phyloP scores from a whole-genome alignment of 2,888 invertebrate genomes.

The Cephus runcator region DNA sequence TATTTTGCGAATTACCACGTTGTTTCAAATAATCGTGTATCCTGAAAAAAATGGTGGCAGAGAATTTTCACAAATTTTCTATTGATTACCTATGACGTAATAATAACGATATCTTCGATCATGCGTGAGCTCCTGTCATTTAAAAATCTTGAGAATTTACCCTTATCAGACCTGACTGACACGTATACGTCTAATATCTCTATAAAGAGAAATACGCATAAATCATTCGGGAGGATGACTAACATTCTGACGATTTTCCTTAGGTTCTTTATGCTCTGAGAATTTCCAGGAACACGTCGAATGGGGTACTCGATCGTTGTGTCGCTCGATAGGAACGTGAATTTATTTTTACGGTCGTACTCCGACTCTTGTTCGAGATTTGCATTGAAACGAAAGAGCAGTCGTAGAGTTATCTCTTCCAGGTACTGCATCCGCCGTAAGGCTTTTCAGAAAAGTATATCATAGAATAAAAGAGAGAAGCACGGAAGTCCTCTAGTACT shows the following conservation, averaged over 20 bases:
- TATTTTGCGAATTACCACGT: neutral
- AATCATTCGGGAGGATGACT: conserved; percentile 18
- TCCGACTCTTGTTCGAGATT: neutral
- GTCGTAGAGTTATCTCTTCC: neutral
- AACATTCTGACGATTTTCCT: conserved; percentile 27
- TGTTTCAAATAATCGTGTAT: neutral
- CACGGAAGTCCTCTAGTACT: neutral
- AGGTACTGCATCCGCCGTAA: neutral
- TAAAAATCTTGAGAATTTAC: neutral
- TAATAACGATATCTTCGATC: neutral
- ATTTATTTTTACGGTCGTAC: neutral
- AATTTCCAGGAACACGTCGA: neutral
- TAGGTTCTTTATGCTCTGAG: conserved; percentile 8
- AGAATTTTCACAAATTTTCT: too few species aligned
- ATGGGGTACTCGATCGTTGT: neutral
- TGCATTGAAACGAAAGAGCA: neutral
- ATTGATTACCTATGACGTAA: neutral
- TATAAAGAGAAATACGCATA: neutral
- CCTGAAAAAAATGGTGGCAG: too few species aligned
- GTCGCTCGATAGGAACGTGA: neutral
- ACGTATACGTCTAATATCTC: neutral
- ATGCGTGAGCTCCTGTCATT: neutral
- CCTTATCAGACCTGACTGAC: neutral
- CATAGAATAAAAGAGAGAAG: neutral
- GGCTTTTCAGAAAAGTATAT: neutral